Evolutionary conservation across 2,797 vertebrate genomes (phyloP), one percentile per base, ranked within the genome.

Genomic region (Falco columbarius): DNA sequence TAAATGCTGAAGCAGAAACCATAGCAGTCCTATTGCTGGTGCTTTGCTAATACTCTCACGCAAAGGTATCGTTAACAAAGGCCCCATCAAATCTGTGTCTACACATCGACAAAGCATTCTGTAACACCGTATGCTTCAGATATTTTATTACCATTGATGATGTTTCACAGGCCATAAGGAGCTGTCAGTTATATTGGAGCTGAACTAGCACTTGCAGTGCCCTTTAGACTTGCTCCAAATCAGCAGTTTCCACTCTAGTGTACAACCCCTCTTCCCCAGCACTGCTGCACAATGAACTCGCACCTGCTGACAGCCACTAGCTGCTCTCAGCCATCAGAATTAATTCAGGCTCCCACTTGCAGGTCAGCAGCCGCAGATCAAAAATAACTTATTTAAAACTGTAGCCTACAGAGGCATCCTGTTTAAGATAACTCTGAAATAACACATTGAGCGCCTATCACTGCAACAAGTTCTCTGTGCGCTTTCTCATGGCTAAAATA

Each of bases 211-310:
- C 72, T 56, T 29, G 36, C 52, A 16, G 23, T 3, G 7, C 32
- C 26, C 58, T 49, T 82, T 52, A 44, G 16, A 27, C 29, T 23
- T 38, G 58, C 52, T 52, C 47, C 8, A 27, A n/a, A n/a, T 7
- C 38, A 36, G 30, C 38, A 66, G 23, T 44, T 72, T 47, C 22
- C 30, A 10, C 71, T 54, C 16, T 1, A 30, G 26, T 3, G 6
- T 0, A 3, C 38, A n/a, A 0, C 4, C 56, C 18, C 44, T 58
- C 6, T 49, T 18, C 36, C 63, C 19, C 36, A 2, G 0, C 5
- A 59, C 0, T 21, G 24, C 77, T 5, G n/a, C 36, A 6, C 4
- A 30, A 19, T 17, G 23, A 32, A 15, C 40, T 40, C 36, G n/a
- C 9, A 10, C 49, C 65, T 52, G 61, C 47, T 55, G 56, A 38